Base-by-base conservation (phyloP, 1,140 invertebrate species). In the Dendroctonus valens region DNA sequence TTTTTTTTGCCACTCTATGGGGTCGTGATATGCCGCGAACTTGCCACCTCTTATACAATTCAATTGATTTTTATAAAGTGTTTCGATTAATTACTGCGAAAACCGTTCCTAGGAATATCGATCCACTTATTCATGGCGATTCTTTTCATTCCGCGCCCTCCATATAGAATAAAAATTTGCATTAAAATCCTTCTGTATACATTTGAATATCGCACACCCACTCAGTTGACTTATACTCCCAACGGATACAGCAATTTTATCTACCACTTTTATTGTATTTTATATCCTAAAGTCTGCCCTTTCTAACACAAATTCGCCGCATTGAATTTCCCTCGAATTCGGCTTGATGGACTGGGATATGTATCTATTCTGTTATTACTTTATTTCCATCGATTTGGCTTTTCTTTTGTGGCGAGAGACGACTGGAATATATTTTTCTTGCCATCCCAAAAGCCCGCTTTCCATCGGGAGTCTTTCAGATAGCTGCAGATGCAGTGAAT, bases 331-430 rank as follows among this genome's bases (percentile, higher is more conserved):
- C 59, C 37, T 64, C 59, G 59, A 68, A 63, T 60, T 68, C 60
- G 37, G 60, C 57, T 52, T 68, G 67, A 73, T 69, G 67, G 69
- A 70, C 66, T 68, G 69, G 66, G 72, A 70, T 65, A 70, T 72
- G 65, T 68, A 72, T 67, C 71, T 66, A 68, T 72, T 69, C 67
- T 66, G 70, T 74, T 74, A 74, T 74, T 74, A 71, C 73, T 74
- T 73, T 74, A 74, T 73, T 73, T 68, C 68, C 67, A 73, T 74
- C 73, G 73, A 74, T 73, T 71, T 66, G 59, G 65, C 62, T 67
- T 61, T 62, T 71, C 65, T 68, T 70, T 70, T 70, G 62, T 68
- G 53, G 42, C 53, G 54, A 65, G 41, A 55, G 62, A 55, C 52
- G 62, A 65, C 63, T 44, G 40, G 69, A 61, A 68, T 65, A 68